phyloP scores from a whole-genome alignment of 1,140 invertebrate genomes.

The Penaeus chinensis region DNA sequence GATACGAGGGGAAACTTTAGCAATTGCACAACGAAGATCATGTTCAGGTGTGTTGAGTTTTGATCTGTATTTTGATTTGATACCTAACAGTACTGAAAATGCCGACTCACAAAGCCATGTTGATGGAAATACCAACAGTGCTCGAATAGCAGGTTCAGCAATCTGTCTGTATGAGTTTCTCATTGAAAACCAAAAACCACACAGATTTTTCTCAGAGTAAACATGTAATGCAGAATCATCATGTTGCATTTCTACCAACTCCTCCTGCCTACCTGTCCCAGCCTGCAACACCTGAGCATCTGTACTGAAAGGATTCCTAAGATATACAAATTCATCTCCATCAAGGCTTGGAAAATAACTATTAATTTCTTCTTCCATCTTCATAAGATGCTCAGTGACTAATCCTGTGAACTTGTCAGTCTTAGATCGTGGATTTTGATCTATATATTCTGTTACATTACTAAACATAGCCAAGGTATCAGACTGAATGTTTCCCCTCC shows the following conservation, averaged over 20 bases:
- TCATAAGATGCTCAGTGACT: not conserved
- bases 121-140: constrained; percentile 11
- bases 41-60: no score
- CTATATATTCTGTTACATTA: no score
- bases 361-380: not conserved
- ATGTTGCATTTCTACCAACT: not conserved
- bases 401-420: not conserved
- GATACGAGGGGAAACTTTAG: no score
- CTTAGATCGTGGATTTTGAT: not conserved
- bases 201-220: not conserved
- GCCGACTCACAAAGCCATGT: no score
- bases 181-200: not conserved
- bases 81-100: no score
- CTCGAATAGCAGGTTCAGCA: constrained; percentile 29
- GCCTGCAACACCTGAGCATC: not conserved
- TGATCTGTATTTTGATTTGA: no score
- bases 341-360: not conserved
- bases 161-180: constrained; percentile 1
- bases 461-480: no score
- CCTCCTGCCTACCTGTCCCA: constrained; percentile 12
- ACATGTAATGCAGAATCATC: not conserved
- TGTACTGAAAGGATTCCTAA: not conserved
- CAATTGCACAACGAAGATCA: no score
- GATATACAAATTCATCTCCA: not conserved
- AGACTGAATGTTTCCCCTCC: no score